Evolutionary conservation across 2,888 invertebrate genomes (phyloP).

Genomic region (Hesperia comma): DNA sequence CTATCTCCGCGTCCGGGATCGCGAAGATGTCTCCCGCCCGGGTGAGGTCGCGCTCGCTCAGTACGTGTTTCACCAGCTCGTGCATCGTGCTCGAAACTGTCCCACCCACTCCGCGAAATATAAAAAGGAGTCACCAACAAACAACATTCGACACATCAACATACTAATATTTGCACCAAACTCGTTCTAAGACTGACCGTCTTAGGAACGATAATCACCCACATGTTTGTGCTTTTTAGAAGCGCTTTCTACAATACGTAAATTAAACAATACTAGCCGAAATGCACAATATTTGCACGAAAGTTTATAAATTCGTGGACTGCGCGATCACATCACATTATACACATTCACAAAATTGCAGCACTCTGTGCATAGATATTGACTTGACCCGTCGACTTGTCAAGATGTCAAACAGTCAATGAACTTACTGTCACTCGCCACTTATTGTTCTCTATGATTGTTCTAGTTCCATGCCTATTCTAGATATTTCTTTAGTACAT

Average conservation of each 20-base stretch:
- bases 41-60: constrained; percentile 94
- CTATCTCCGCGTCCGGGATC: constrained; percentile 93
- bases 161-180: constrained; percentile 41
- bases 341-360: constrained; percentile 1
- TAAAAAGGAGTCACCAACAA: constrained; percentile 44
- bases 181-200: constrained; percentile 42
- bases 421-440: constrained; percentile 39
- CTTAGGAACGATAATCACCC: constrained; percentile 39
- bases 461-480: background rate
- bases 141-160: constrained; percentile 57
- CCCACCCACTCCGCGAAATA: constrained; percentile 44
- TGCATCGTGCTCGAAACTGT: constrained; percentile 86
- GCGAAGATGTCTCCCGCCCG: constrained; percentile 96
- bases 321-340: background rate
- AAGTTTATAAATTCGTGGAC: constrained; percentile 39
- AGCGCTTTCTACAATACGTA: constrained; percentile 45
- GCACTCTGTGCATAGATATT: constrained; percentile 54
- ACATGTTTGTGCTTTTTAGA: constrained; percentile 35
- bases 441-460: constrained; percentile 2
- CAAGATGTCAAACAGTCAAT: constrained; percentile 48
- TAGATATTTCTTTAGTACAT: no score
- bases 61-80: constrained; percentile 94
- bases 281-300: constrained; percentile 45
- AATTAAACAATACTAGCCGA: constrained; percentile 50
- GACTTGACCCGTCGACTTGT: constrained; percentile 41